Evolutionary conservation across 1,140 invertebrate genomes (phyloP), one percentile per base, ranked within the genome.

Genomic region (Drosophila triauraria): DNA sequence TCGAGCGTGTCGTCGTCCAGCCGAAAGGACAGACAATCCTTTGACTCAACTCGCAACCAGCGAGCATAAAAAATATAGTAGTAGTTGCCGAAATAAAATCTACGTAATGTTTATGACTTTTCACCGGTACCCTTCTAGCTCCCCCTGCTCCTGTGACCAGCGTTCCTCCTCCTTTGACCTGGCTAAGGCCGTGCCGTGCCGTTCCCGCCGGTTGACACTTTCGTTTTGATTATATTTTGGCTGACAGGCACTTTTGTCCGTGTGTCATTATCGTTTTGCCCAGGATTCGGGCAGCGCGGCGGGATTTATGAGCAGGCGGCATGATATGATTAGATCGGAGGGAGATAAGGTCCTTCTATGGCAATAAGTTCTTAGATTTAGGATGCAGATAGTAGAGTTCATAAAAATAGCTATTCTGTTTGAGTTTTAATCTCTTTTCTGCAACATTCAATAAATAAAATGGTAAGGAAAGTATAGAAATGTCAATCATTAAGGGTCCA

Each of bases 71-170:
- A 77, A 80, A 80, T 83, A 65, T 82, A 68, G 35, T 62, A 54
- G 60, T 83, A 84, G 72, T 87, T 78, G 77, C 85, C 80, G 69
- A 78, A 87, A 87, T 81, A 84, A 88, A 87, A 87, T 87, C 84
- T 80, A 87, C 72, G 83, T 87, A 87, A 87, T 87, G 79, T 87
- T 87, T 87, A 87, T 90, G 68, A 53, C 58, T 77, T 90, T 88
- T 80, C 65, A 84, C 69, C 77, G 85, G 85, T 74, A 80, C 23
- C 30, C 9, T 15, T 51, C 27, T 44, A 46, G 63, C 67, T 72
- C 40, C 30, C 30, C 35, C 53, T 15, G 32, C 32, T 56, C 53
- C 53, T 25, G 17, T 15, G 51, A 2, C 17, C 32, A 53, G 53
- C 23, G 20, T 5, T 56, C 53, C 53, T 68, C 74, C 82, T 63